Conservation (phyloP, 2,888 invertebrate genomes). For the Anthoptus insignis region DNA sequence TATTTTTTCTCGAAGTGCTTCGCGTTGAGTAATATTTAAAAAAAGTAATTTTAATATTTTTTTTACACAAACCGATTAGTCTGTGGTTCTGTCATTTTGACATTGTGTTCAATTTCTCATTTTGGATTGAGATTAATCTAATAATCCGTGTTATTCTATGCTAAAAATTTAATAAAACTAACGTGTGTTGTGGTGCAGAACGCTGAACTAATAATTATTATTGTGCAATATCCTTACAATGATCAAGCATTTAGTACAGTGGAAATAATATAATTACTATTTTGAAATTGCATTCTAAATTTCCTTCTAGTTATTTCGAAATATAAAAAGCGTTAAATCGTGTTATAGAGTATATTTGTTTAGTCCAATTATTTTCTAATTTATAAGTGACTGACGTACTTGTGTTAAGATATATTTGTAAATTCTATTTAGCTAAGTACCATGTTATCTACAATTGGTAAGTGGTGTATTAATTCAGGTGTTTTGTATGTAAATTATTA, state of each 20-base stretch:
- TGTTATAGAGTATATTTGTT: background rate
- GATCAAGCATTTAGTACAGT: background rate
- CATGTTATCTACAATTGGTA: constrained; percentile 58
- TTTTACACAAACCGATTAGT: too few relatives aligned
- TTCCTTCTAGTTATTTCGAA: background rate
- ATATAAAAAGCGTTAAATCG: background rate
- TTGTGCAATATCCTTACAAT: constrained; percentile 3
- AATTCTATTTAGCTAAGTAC: background rate
- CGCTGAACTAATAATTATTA: constrained; percentile 1
- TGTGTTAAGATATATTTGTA: background rate
- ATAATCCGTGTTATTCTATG: too few relatives aligned
- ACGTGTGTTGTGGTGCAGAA: too few relatives aligned
- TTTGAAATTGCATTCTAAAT: too few relatives aligned
- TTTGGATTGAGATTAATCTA: too few relatives aligned
- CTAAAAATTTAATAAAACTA: too few relatives aligned
- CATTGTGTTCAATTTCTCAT: too few relatives aligned
- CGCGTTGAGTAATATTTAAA: too few relatives aligned
- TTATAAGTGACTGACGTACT: background rate
- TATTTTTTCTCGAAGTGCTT: too few relatives aligned
- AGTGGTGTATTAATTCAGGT: constrained; percentile 40
- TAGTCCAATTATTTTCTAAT: background rate
- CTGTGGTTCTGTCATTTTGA: too few relatives aligned
- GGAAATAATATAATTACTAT: background rate
- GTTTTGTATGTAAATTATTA: background rate
- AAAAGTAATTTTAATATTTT: too few relatives aligned